Evolutionary conservation across 2,797 vertebrate species (phyloP).

Genomic region (Hephaestus fuliginosus): DNA sequence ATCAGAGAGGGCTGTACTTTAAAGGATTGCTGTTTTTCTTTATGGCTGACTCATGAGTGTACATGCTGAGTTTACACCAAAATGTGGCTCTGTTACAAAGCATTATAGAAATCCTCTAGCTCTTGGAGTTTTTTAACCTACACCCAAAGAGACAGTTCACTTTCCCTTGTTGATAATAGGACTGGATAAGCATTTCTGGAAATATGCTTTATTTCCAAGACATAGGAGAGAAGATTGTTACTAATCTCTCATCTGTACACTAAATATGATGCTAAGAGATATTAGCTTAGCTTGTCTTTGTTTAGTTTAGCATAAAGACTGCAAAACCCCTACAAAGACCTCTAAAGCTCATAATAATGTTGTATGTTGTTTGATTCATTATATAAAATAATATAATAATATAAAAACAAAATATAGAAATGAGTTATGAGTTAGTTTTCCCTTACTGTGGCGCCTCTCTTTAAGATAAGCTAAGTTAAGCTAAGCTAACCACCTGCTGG

Average conservation of each 20-base stretch:
- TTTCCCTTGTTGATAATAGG: neutral
- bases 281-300: neutral
- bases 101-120: neutral
- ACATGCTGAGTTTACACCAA: neutral
- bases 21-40: conserved; percentile 1
- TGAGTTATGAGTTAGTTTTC: neutral
- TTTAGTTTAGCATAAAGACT: neutral
- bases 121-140: neutral
- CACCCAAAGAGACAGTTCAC: neutral
- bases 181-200: neutral
- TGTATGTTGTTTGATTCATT: neutral
- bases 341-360: neutral
- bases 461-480: neutral
- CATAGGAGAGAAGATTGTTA: neutral
- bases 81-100: neutral
- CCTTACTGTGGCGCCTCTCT: neutral
- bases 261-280: neutral
- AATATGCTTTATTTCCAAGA: neutral
- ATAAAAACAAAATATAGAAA: neutral
- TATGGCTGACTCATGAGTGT: neutral
- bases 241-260: neutral
- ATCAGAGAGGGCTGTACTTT: neutral
- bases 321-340: neutral
- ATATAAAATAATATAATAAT: neutral
- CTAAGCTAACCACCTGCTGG: neutral